Evolutionary conservation across 2,113 vertebrate species (phyloP).

Genomic region (Saimiri boliviensis): DNA sequence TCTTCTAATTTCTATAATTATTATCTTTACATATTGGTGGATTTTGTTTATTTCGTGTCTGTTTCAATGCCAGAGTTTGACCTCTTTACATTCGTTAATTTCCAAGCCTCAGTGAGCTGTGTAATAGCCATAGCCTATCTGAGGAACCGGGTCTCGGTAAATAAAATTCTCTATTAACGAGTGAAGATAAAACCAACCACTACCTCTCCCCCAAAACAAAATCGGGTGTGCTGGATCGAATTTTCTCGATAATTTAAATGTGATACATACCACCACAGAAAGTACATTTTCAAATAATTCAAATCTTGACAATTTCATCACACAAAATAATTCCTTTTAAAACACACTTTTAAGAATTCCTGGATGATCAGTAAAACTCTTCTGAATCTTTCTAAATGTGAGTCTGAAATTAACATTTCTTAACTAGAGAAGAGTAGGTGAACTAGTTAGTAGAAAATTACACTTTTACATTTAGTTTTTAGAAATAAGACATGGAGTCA

Average conservation of each 20-base stretch:
- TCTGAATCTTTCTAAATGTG: not conserved
- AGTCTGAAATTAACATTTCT: conserved; percentile 38
- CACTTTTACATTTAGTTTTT: conserved; percentile 22
- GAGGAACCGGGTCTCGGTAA: not conserved
- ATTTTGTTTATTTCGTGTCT: conserved; percentile 54
- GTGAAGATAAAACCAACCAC: conserved; percentile 7
- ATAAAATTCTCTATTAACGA: conserved; percentile 48
- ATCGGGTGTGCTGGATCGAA: not conserved
- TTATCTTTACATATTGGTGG: not conserved
- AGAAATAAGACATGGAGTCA: not conserved
- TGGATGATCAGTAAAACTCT: conserved; percentile 2
- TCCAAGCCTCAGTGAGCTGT: not conserved
- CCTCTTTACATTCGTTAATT: conserved; percentile 59
- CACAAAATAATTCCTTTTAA: conserved; percentile 31
- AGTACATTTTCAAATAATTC: conserved; percentile 25
- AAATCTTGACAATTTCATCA: conserved; percentile 14
- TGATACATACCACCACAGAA: not conserved
- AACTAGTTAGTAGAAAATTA: conserved; percentile 29
- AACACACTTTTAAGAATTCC: conserved; percentile 40
- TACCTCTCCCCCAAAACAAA: not conserved
- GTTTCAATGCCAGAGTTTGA: conserved; percentile 46
- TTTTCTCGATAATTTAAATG: conserved; percentile 45
- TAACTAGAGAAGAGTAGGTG: conserved; percentile 31
- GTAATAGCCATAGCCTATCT: conserved; percentile 32
- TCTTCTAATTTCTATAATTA: conserved; percentile 33